Evolutionary conservation across 2,113 vertebrate species (phyloP).

Genomic region (Aegotheles bennettii): DNA sequence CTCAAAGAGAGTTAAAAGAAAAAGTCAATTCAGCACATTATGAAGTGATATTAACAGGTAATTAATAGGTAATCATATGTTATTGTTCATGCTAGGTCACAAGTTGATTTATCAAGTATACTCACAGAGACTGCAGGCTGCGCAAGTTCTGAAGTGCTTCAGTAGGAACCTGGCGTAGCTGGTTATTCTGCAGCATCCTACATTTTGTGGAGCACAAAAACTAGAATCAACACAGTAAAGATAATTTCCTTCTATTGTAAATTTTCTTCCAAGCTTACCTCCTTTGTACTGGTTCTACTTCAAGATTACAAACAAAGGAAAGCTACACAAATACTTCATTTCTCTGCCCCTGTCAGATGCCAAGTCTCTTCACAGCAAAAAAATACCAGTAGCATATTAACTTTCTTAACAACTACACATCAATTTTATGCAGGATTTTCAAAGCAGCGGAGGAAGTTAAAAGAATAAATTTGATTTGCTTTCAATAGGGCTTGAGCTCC

Average conservation of each 20-base stretch:
- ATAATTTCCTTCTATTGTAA: background rate
- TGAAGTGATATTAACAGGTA: background rate
- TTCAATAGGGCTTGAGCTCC: background rate
- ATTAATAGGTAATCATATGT: background rate
- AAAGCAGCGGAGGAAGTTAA: background rate
- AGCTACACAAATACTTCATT: background rate
- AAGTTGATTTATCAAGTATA: slow-evolving; percentile 13
- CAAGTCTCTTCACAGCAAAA: background rate
- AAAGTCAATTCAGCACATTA: background rate
- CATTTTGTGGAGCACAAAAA: background rate
- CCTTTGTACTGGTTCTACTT: background rate
- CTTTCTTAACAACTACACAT: background rate
- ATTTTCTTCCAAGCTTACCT: background rate
- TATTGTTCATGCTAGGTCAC: background rate
- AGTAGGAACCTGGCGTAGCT: slow-evolving; percentile 81
- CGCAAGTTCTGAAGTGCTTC: slow-evolving; percentile 85
- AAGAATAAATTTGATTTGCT: background rate
- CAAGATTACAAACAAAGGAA: background rate
- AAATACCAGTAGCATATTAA: background rate
- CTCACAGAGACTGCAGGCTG: slow-evolving; percentile 90
- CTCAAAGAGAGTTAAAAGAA: background rate
- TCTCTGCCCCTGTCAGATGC: background rate
- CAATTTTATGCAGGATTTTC: background rate
- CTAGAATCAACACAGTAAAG: slow-evolving; percentile 1
- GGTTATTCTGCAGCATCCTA: slow-evolving; percentile 96